Conservation (phyloP, 2,888 invertebrate species). For the Drosophila nr. perissopoda region DNA sequence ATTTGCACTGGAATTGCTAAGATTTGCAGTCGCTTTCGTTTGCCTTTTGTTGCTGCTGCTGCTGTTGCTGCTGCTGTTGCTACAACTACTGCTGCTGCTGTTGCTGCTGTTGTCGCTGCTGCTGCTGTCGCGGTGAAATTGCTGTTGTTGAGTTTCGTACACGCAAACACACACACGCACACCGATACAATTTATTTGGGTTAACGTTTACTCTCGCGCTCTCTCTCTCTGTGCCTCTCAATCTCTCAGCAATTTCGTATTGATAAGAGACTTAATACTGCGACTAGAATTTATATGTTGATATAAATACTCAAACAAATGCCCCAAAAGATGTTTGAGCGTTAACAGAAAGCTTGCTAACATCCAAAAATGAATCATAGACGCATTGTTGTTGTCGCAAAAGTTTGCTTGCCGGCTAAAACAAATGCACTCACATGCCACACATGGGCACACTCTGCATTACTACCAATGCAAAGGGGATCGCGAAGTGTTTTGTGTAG, state of each 20-base stretch:
- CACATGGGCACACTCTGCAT: slow-evolving; percentile 29
- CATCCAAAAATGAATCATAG: slow-evolving; percentile 5
- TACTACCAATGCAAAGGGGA: slow-evolving; percentile 5
- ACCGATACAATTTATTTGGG: slow-evolving; percentile 43
- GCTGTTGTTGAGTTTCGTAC: slow-evolving; percentile 34
- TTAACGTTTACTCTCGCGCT: slow-evolving; percentile 25
- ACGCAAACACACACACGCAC: slow-evolving; percentile 21
- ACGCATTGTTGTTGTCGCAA: slow-evolving; percentile 22
- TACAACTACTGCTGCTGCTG: slow-evolving; percentile 34
- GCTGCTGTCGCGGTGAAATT: slow-evolving; percentile 60
- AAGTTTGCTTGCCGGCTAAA: slow-evolving; percentile 54
- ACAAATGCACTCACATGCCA: slow-evolving; percentile 19
- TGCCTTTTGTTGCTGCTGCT: slow-evolving; percentile 33
- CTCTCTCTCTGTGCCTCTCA: slow-evolving; percentile 6
- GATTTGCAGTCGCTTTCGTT: slow-evolving; percentile 10
- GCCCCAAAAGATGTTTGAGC: too few relatives aligned
- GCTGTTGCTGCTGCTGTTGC: slow-evolving; percentile 5
- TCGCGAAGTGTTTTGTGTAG: neutral
- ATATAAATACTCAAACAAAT: neutral
- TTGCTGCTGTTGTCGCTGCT: slow-evolving; percentile 37
- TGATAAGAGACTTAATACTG: slow-evolving; percentile 36
- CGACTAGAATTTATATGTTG: neutral
- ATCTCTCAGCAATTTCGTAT: slow-evolving; percentile 21
- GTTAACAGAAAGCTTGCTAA: neutral
- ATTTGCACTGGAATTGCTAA: slow-evolving; percentile 13